phyloP scores from a whole-genome alignment of 2,797 vertebrate genomes.

The Tachyglossus aculeatus region DNA sequence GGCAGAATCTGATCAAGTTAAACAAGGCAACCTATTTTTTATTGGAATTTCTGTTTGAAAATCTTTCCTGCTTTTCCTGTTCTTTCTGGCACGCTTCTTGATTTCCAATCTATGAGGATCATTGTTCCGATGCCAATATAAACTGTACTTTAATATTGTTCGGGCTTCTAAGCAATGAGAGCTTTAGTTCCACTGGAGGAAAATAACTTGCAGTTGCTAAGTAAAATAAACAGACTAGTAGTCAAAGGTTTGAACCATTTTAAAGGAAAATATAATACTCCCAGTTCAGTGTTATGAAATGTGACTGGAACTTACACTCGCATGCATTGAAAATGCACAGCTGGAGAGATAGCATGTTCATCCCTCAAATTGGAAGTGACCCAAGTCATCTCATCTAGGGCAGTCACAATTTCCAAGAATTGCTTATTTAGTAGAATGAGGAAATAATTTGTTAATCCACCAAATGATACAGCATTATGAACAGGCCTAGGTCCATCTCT shows the following conservation, averaged over 20 bases:
- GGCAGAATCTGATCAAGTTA: background rate
- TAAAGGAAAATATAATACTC: slow-evolving; percentile 28
- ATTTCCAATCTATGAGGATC: slow-evolving; percentile 27
- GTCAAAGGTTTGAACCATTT: slow-evolving; percentile 18
- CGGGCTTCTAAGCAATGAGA: slow-evolving; percentile 40
- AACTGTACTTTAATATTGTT: slow-evolving; percentile 44
- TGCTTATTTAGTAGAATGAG: slow-evolving; percentile 23
- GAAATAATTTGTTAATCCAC: slow-evolving; percentile 40
- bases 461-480: background rate
- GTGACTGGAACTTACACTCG: background rate
- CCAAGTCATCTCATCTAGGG: background rate
- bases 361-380: slow-evolving; percentile 38
- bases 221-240: slow-evolving; percentile 36
- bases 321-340: slow-evolving; percentile 10
- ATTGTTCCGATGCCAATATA: slow-evolving; percentile 38
- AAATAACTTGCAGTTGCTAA: slow-evolving; percentile 49
- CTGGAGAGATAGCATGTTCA: slow-evolving; percentile 15
- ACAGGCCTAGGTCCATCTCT: background rate
- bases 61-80: slow-evolving; percentile 36
- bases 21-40: background rate
- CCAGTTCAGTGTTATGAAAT: background rate
- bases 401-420: slow-evolving; percentile 25
- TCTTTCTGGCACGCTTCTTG: slow-evolving; percentile 29
- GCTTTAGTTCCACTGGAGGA: slow-evolving; percentile 24
- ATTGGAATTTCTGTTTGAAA: background rate